A percentile compares a stretch with the other conserved stretches of the same genome.
Evolutionary conservation across 2,797 vertebrate genomes (phyloP).

Genomic region (Podargus strigoides): DNA sequence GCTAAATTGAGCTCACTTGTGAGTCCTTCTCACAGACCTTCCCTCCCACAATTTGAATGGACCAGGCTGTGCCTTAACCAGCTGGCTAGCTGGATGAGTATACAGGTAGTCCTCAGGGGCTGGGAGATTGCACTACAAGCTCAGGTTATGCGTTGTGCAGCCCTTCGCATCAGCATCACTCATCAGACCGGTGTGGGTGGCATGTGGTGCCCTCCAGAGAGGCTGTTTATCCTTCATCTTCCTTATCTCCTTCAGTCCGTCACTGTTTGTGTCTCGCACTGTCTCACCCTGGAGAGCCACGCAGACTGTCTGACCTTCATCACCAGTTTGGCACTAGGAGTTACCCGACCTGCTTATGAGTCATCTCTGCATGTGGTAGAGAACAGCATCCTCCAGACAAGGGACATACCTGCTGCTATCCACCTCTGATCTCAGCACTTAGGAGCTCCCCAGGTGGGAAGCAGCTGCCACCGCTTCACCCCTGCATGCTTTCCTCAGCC

Average conservation of each 20-base stretch:
- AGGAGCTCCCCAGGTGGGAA: background rate
- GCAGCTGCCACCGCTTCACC: background rate
- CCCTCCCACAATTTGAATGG: background rate
- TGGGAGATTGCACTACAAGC: background rate
- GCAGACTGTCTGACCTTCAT: background rate
- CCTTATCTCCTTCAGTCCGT: background rate
- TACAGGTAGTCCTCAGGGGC: background rate
- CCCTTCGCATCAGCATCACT: background rate
- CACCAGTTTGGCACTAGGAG: conserved; percentile 22
- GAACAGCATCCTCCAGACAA: background rate
- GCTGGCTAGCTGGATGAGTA: background rate
- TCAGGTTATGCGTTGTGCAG: background rate
- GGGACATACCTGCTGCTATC: background rate
- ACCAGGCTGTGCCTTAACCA: background rate
- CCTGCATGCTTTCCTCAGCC: background rate
- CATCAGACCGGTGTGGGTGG: background rate
- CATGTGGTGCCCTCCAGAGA: background rate
- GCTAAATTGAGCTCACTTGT: background rate
- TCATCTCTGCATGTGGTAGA: background rate
- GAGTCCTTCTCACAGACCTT: background rate
- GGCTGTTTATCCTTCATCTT: background rate
- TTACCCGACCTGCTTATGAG: conserved; percentile 25
- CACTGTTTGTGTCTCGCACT: background rate
- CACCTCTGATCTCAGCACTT: background rate
- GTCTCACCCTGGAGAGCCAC: background rate